A percentile compares a stretch with the other conserved stretches of the same genome.
Conservation (phyloP, 2,888 invertebrate genomes). For the Zhengitettix transpicula region DNA sequence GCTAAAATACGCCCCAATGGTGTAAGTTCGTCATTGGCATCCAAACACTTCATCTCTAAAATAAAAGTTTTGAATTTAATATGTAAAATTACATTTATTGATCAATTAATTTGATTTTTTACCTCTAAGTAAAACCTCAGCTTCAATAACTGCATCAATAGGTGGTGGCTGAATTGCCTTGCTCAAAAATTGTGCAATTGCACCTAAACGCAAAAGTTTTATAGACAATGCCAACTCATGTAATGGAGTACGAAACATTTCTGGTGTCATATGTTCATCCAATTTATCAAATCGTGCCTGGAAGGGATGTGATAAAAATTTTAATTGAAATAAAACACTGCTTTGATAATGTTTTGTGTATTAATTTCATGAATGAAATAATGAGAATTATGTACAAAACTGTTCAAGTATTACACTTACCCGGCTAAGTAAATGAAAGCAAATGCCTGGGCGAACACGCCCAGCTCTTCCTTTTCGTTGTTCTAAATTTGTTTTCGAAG, state of each 20-base stretch:
- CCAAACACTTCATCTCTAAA: constrained; percentile 81
- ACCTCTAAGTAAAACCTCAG: constrained; percentile 58
- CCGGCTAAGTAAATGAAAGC: constrained; percentile 77
- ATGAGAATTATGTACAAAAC: background rate
- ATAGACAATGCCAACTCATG: constrained; percentile 88
- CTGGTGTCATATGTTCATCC: constrained; percentile 86
- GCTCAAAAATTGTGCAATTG: constrained; percentile 85
- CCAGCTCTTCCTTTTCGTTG: constrained; percentile 93
- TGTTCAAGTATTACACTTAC: constrained; percentile 11
- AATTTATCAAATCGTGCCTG: constrained; percentile 49
- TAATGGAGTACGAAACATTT: constrained; percentile 93
- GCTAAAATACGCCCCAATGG: constrained; percentile 87
- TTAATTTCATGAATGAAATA: background rate
- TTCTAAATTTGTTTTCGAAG: constrained; percentile 83
- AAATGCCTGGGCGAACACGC: constrained; percentile 81
- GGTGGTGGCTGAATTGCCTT: constrained; percentile 95
- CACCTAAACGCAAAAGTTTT: constrained; percentile 75
- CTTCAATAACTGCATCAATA: constrained; percentile 93
- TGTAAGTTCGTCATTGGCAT: constrained; percentile 72
- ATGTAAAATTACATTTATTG: background rate
- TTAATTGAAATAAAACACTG: background rate
- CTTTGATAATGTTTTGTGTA: background rate
- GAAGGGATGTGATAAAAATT: background rate
- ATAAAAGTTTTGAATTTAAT: no score
- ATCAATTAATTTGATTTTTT: background rate